phyloP scores from a whole-genome alignment of 2,113 vertebrate species.

The Passer montanus region DNA sequence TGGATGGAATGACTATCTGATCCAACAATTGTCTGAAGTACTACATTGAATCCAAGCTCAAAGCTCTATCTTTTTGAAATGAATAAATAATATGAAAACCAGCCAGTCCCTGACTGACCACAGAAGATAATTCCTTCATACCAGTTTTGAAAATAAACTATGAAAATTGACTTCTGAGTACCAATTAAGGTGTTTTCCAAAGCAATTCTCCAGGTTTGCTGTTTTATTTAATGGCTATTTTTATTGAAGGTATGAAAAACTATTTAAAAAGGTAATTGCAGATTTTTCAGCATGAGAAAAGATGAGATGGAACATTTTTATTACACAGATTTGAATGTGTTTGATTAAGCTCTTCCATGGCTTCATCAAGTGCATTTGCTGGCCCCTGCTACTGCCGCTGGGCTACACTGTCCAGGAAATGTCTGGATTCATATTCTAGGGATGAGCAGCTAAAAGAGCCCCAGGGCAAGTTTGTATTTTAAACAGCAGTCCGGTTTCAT shows the following conservation, averaged over 20 bases:
- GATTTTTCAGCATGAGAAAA: constrained; percentile 1
- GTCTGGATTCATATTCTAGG: not conserved
- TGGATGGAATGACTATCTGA: not conserved
- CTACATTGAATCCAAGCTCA: not conserved
- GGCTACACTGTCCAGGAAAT: not conserved
- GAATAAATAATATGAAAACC: not conserved
- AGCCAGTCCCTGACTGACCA: not conserved
- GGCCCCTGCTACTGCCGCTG: not conserved
- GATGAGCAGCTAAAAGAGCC: not conserved
- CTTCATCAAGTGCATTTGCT: not conserved
- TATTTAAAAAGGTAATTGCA: constrained; percentile 22
- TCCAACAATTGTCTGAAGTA: not conserved
- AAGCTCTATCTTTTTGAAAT: not conserved
- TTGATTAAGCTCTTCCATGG: not conserved
- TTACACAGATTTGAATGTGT: not conserved
- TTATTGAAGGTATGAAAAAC: constrained; percentile 38
- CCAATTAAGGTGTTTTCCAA: constrained; percentile 44
- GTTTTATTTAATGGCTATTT: constrained; percentile 25
- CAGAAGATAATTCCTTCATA: not conserved
- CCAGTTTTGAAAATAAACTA: constrained; percentile 35
- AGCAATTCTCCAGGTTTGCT: not conserved
- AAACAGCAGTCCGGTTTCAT: not conserved
- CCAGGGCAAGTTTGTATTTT: not conserved
- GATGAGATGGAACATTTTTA: not conserved
- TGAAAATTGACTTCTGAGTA: constrained; percentile 41